Evolutionary conservation across 1,140 invertebrate genomes (phyloP), one percentile per base, ranked within the genome.

Genomic region (Drosophila jambulina): DNA sequence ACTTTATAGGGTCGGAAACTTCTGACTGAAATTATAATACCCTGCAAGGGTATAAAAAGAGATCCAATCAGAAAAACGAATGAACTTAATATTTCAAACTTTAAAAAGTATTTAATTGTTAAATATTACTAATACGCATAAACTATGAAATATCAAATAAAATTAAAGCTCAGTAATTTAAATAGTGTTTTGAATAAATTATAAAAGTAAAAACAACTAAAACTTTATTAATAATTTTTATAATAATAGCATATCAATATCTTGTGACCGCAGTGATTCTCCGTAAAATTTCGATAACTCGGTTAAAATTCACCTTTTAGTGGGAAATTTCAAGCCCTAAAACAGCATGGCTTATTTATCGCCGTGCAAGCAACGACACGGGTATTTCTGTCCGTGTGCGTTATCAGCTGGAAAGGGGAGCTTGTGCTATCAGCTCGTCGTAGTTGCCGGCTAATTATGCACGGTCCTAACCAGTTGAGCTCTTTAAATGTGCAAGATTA

Each of bases 391-490:
- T 6, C 34, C n/a, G 65, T 67, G 61, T 34, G 17, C 32, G 65
- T 48, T 69, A 69, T 69, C 65, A 67, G 36, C 34, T 69, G 38
- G 5, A 65, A 17, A 13, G 36, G 42, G 17, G 25, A 43, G 60
- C 29, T 54, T 54, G 38, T 48, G 45, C 46, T 70, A 70, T 70
- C 67, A 70, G 42, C 48, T 67, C 29, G n/a, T 32, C 48, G 62
- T 70, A 54, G 38, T 54, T 54, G 67, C 48, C 49, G 62, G 62
- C 63, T 70, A 70, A 70, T 70, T 70, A 70, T 70, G 67, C 67
- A 70, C 67, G 62, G 67, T 23, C 62, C 63, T 42, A 70, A 68
- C 67, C 62, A 70, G 67, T 70, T 68, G 62, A 70, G 62, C 67
- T 56, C 67, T 70, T 68, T 68, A 70, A 68, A 45, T 70, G 67